Evolutionary conservation across 2,888 invertebrate species (phyloP).

Genomic region (Lobophora halterata): DNA sequence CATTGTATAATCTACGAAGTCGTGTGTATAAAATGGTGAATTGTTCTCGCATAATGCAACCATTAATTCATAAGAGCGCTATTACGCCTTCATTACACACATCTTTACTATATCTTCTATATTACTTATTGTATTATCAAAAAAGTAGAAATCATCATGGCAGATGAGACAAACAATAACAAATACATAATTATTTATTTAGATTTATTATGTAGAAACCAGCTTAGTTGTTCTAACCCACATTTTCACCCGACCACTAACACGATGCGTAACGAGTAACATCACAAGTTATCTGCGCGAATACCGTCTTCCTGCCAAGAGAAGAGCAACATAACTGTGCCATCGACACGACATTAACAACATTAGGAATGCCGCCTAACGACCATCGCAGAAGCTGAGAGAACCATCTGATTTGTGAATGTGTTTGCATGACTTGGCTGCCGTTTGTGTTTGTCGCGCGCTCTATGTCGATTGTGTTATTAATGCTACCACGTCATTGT

Average conservation of each 20-base stretch:
- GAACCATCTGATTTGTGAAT: conserved; percentile 64
- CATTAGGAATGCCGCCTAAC: conserved; percentile 73
- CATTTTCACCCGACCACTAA: conserved; percentile 39
- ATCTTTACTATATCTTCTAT: conserved; percentile 10
- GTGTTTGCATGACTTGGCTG: conserved; percentile 76
- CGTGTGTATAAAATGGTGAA: conserved; percentile 22
- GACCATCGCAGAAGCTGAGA: conserved; percentile 63
- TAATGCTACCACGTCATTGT: conserved; percentile 40
- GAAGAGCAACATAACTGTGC: conserved; percentile 52
- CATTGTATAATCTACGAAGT: conserved; percentile 14
- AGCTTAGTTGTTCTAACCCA: conserved; percentile 44
- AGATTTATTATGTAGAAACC: conserved; percentile 31
- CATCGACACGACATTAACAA: conserved; percentile 65
- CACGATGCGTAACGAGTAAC: conserved; percentile 39
- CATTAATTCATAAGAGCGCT: neutral
- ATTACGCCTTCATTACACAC: conserved; percentile 16
- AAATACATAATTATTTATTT: conserved; percentile 5
- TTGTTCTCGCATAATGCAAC: neutral
- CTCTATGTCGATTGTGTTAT: conserved; percentile 38
- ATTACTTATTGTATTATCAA: conserved; percentile 11
- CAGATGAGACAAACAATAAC: conserved; percentile 5
- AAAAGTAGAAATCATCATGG: conserved; percentile 18
- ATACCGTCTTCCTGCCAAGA: conserved; percentile 78
- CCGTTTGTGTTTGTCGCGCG: conserved; percentile 69
- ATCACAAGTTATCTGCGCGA: conserved; percentile 54